These are phyloP conservation scores for Pseudomyrmex cubaensis DNA, from an alignment of 1,140 invertebrate species.

Conservation along the genomic window DNA sequence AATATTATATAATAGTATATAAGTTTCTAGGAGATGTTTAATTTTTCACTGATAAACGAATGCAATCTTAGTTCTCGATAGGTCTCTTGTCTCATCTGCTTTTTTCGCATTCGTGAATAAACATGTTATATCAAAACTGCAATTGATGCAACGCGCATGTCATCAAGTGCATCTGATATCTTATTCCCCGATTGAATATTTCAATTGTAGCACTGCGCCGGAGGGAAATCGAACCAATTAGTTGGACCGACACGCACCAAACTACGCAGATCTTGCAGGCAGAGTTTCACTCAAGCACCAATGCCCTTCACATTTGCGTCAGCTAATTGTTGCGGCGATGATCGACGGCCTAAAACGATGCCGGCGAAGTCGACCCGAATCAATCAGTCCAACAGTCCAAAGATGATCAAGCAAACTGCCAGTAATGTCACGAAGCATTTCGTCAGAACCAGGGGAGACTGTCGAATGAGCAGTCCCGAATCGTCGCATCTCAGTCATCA, in stretches of 20 bases:
- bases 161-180: neutral
- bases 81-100: too few species aligned
- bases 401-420: conserved; percentile 56
- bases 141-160: neutral
- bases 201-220: conserved; percentile 50
- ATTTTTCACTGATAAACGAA: too few species aligned
- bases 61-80: too few species aligned
- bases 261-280: conserved; percentile 40
- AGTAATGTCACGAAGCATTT: conserved; percentile 73
- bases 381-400: conserved; percentile 4
- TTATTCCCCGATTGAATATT: neutral
- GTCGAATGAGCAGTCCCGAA: conserved; percentile 17
- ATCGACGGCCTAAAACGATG: conserved; percentile 29
- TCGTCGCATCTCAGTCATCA: conserved; percentile 47
- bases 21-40: neutral
- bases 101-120: too few species aligned
- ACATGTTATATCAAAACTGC: neutral
- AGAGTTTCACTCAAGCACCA: neutral
- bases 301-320: neutral
- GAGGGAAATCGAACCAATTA: conserved; percentile 38
- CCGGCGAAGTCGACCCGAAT: conserved; percentile 9
- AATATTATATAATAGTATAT: neutral
- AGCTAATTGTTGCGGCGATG: conserved; percentile 51
- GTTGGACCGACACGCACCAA: conserved; percentile 22
- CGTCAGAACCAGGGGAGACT: conserved; percentile 25